These are phyloP conservation scores for Galeruca laticollis DNA, from an alignment of 2,888 invertebrate genomes.

Conservation along the genomic window DNA sequence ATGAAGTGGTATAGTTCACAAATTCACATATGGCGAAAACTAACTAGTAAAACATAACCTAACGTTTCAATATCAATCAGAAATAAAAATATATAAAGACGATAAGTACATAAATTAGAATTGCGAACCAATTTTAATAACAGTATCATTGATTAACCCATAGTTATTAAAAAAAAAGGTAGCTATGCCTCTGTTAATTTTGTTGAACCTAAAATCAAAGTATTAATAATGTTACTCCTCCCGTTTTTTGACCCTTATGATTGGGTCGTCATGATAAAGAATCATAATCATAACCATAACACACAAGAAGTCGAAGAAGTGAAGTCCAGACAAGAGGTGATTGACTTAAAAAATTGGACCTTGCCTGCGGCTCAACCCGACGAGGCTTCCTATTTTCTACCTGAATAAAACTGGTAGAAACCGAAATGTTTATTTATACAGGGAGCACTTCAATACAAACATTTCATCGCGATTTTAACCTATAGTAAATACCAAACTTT, in stretches of 20 bases:
- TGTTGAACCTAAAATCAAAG: conserved; percentile 19
- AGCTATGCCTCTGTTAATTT: conserved; percentile 23
- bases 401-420: conserved; percentile 36
- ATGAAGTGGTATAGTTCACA: conserved; percentile 22
- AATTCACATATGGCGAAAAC: conserved; percentile 32
- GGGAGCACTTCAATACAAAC: neutral
- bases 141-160: too few species aligned
- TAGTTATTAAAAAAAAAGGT: conserved; percentile 17
- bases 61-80: too few species aligned
- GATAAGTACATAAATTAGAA: too few species aligned
- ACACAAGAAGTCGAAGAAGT: conserved; percentile 34
- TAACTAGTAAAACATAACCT: neutral
- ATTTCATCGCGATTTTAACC: neutral
- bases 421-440: conserved; percentile 23
- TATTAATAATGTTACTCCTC: conserved; percentile 41
- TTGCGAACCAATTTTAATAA: too few species aligned
- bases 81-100: too few species aligned
- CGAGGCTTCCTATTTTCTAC: conserved; percentile 41
- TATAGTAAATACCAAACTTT: conserved; percentile 32
- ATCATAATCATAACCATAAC: conserved; percentile 44
- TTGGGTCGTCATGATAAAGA: conserved; percentile 38
- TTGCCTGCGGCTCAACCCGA: conserved; percentile 38
- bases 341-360: conserved; percentile 39
- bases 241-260: conserved; percentile 43
- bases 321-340: conserved; percentile 40